Conservation (phyloP, 2,113 vertebrate genomes). For the sheep (Ovis aries) region ARS-UI_Ramb_v3.0 NC_056076.1:7655501-7656000, state of each 20-base stretch:
- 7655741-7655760: too few relatives aligned
- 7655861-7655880: not conserved
- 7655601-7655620: not conserved
- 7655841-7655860: not conserved
- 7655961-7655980: not conserved
- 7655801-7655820: not conserved
- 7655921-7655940: not conserved
- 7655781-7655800: not conserved
- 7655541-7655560: not conserved
- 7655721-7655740: too few relatives aligned
- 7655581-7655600: not conserved
- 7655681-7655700: too few relatives aligned
- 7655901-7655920: not conserved
- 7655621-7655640: too few relatives aligned
- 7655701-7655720: accelerated
- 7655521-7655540: not conserved
- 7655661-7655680: not conserved
- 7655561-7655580: not conserved
- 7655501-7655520: not conserved
- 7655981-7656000: not conserved
- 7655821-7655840: not conserved
- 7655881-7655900: not conserved
- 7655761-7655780: not conserved
- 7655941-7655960: too few relatives aligned
- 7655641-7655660: too few relatives aligned